phyloP scores from a whole-genome alignment of 2,113 vertebrate genomes.

The Callaeas wilsoni region DNA sequence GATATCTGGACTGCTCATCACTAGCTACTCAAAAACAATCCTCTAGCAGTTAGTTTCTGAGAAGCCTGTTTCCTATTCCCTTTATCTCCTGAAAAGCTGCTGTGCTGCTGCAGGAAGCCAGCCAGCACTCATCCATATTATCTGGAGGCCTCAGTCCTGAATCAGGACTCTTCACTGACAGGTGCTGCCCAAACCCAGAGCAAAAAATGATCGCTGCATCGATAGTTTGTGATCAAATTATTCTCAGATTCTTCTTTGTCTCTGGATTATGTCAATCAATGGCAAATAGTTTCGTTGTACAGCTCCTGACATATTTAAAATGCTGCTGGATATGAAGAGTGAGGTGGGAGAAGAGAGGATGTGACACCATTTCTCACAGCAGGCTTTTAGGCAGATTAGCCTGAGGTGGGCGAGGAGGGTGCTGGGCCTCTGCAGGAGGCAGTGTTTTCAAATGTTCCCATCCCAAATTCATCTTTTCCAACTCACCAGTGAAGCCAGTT shows the following conservation, averaged over 20 bases:
- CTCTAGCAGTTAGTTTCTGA: not conserved
- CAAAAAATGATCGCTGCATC: not conserved
- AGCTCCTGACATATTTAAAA: not conserved
- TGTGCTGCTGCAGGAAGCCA: not conserved
- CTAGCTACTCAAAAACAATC: not conserved
- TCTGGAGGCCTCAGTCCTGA: not conserved
- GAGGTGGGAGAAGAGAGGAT: not conserved
- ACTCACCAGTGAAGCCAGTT: not conserved
- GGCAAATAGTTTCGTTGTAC: not conserved
- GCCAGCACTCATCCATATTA: not conserved
- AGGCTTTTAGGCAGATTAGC: not conserved
- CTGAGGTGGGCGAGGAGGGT: not conserved
- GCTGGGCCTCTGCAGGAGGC: not conserved
- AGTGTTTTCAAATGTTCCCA: not conserved
- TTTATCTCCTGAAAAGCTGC: not conserved
- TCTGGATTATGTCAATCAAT: conserved; percentile 10
- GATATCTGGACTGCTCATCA: not conserved
- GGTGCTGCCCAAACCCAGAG: not conserved
- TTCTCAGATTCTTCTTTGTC: not conserved
- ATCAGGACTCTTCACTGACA: not conserved
- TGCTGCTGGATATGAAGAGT: not conserved
- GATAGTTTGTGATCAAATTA: not conserved
- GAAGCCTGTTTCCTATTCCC: not conserved
- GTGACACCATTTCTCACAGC: not conserved
- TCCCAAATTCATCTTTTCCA: not conserved